Evolutionary conservation across 2,888 invertebrate species (phyloP).

Genomic region (Thecophora atra): DNA sequence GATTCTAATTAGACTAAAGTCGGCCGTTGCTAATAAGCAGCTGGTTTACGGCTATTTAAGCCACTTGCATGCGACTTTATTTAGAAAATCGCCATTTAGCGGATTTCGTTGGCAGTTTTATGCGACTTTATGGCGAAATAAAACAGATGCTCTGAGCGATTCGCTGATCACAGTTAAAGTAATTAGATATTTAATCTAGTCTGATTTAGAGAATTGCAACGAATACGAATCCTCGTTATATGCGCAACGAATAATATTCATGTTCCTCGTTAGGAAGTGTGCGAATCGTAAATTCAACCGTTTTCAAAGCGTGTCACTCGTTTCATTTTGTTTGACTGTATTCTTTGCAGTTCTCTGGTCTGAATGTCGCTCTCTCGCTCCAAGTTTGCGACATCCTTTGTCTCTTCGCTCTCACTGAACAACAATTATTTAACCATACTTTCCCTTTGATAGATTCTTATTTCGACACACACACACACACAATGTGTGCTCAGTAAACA

Average conservation of each 20-base stretch:
- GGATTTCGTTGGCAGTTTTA: background rate
- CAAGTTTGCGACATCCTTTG: too few relatives aligned
- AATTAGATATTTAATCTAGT: background rate
- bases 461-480: background rate
- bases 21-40: background rate
- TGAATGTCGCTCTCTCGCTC: too few relatives aligned
- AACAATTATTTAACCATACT: background rate
- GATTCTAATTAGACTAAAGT: constrained; percentile 1
- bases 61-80: constrained; percentile 7
- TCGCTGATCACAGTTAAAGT: background rate
- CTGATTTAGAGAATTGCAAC: background rate
- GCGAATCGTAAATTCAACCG: too few relatives aligned
- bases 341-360: too few relatives aligned
- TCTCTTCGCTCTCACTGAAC: background rate
- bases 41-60: background rate
- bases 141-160: background rate
- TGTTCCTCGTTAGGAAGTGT: too few relatives aligned
- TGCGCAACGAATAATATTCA: too few relatives aligned
- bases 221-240: too few relatives aligned
- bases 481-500: background rate
- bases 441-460: background rate
- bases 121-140: background rate
- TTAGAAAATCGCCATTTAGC: background rate
- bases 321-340: too few relatives aligned
- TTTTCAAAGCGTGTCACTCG: too few relatives aligned